A percentile compares a stretch with the other conserved stretches of the same genome.
phyloP scores from a whole-genome alignment of 2,113 vertebrate genomes.

The Vidua chalybeata region DNA sequence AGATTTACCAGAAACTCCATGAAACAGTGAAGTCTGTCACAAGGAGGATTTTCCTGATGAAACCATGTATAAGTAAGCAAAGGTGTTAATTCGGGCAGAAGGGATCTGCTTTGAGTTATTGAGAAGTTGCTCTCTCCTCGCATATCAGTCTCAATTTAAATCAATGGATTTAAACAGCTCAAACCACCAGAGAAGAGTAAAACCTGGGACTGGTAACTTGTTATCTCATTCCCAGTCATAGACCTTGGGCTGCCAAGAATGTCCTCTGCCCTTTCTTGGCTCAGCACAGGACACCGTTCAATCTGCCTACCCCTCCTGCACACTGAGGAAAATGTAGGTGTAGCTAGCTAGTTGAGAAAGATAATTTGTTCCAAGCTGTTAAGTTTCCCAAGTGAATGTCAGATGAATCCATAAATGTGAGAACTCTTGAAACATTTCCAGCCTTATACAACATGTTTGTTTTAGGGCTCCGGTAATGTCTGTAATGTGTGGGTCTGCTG shows the following conservation, averaged over 20 bases:
- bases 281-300: neutral
- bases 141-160: neutral
- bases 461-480: neutral
- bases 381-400: neutral
- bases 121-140: neutral
- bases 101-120: neutral
- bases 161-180: neutral
- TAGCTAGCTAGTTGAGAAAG: neutral
- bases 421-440: conserved; percentile 55
- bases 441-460: conserved; percentile 36
- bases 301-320: neutral
- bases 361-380: conserved; percentile 21
- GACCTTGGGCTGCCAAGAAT: neutral
- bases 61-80: neutral
- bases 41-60: neutral
- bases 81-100: neutral
- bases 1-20: neutral
- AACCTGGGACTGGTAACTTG: neutral
- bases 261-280: neutral
- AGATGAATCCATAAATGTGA: conserved; percentile 34
- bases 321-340: neutral
- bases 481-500: conserved; percentile 34
- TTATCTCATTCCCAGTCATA: neutral
- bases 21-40: neutral
- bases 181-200: neutral